Percentiles rank a stretch among this genome's conserved stretches.
Conservation (phyloP, 2,797 vertebrate species). For the Petrocephalus sullivani region DNA sequence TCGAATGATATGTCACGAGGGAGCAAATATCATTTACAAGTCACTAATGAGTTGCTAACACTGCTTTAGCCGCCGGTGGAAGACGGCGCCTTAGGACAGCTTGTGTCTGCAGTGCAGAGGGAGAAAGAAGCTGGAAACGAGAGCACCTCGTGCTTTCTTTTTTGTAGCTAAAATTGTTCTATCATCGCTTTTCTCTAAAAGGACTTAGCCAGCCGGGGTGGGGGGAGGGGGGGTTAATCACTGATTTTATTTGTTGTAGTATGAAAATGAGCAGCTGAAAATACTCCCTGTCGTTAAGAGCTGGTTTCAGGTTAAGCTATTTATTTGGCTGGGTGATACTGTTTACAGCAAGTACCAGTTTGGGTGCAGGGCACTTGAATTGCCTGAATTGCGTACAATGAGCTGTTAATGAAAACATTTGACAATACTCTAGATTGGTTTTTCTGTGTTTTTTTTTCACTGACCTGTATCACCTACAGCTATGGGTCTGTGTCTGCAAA, state of each 20-base stretch:
- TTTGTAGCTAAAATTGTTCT: constrained; percentile 52
- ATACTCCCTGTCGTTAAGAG: constrained; percentile 57
- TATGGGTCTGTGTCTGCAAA: constrained; percentile 42
- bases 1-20: constrained; percentile 98
- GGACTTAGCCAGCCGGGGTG: neutral
- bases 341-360: constrained; percentile 64
- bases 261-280: constrained; percentile 40
- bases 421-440: constrained; percentile 50
- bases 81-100: constrained; percentile 71
- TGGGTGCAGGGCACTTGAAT: constrained; percentile 52
- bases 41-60: constrained; percentile 98
- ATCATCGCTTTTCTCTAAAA: constrained; percentile 54
- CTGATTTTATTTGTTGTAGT: constrained; percentile 27
- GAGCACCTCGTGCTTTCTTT: neutral
- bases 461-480: constrained; percentile 54
- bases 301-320: constrained; percentile 57
- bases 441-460: constrained; percentile 62
- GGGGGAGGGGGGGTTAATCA: constrained; percentile 22
- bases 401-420: constrained; percentile 75
- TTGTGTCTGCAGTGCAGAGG: constrained; percentile 45
- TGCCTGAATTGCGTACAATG: constrained; percentile 66
- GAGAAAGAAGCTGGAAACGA: neutral
- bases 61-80: constrained; percentile 85
- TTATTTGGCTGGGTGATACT: constrained; percentile 70
- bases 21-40: constrained; percentile 99